Percentiles rank a stretch among this genome's conserved stretches.
Evolutionary conservation across 2,113 vertebrate genomes (phyloP).

Genomic region (Murina feae): DNA sequence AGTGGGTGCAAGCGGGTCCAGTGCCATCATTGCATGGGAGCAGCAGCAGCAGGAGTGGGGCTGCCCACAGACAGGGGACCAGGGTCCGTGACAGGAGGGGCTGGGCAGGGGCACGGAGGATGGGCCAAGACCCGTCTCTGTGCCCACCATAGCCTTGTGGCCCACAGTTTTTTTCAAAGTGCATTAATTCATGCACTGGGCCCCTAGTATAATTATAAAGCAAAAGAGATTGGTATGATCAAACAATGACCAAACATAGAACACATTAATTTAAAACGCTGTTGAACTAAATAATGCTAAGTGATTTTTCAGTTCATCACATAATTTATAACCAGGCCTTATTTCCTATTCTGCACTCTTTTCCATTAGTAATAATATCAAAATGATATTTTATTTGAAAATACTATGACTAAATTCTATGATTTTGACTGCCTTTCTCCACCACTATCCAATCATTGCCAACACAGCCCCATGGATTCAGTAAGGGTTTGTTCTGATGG

Average conservation of each 20-base stretch:
- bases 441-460: neutral
- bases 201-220: constrained; percentile 7
- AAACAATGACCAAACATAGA: constrained; percentile 11
- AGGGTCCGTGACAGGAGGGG: no score
- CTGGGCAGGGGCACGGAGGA: no score
- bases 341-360: neutral
- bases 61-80: no score
- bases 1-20: no score
- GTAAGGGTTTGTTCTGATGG: neutral
- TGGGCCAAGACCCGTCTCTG: no score
- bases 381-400: neutral
- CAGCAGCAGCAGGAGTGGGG: no score
- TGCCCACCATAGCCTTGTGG: no score
- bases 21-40: no score
- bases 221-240: neutral
- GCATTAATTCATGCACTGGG: no score
- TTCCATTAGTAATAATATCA: neutral
- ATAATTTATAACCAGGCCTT: neutral
- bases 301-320: neutral
- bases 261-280: neutral
- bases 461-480: neutral
- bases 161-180: no score
- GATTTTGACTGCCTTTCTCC: neutral
- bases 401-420: neutral
- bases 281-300: neutral